Base-by-base conservation (phyloP, 2,113 vertebrate genomes). In the Nibea coibor region DNA sequence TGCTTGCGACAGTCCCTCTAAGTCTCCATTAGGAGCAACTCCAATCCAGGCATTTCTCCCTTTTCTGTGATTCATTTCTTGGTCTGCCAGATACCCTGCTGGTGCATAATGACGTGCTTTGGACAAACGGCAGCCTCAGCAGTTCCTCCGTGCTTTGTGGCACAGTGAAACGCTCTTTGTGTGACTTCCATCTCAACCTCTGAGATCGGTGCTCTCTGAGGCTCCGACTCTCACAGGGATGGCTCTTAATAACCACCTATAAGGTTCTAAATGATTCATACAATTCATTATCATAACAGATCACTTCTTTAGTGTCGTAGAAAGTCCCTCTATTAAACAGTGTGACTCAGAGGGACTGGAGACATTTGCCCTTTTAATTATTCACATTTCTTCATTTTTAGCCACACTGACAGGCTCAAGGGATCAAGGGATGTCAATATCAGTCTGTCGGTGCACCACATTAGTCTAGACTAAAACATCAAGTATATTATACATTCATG, bases 91-190 rank as follows among this genome's bases (percentile, higher is more conserved):
- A 71, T 67, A 62, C 73, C 86, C 74, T 62, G 62, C 80, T 81
- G 85, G 66, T 54, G 86, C 68, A 78, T 85, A 88, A 84, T 81
- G 90, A 83, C 67, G 59, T 71, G 81, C 51, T 90, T 78, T 75
- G 88, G 81, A 87, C 85, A 88, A 90, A 79, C 16, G 20, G 66
- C 87, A 72, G 72, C 66, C 81, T 93, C 88, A 88, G 89, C 90
- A 86, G 42, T 92, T 89, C 80, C 17, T 64, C 64, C 42, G 1
- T 59, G 81, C 84, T 81, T 67, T 66, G 78, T 77, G 85, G 72
- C 67, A 16, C 57, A 80, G 82, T 78, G 67, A 84, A 86, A 69
- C 59, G 43, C 58, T 73, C 63, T 80, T 82, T 88, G 51, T 84
- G 71, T 53, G 71, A 76, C 75, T 85, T 77, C 59, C 57, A 39